Evolutionary conservation across 1,140 invertebrate genomes (phyloP).

Genomic region (Camponotus floridanus): DNA sequence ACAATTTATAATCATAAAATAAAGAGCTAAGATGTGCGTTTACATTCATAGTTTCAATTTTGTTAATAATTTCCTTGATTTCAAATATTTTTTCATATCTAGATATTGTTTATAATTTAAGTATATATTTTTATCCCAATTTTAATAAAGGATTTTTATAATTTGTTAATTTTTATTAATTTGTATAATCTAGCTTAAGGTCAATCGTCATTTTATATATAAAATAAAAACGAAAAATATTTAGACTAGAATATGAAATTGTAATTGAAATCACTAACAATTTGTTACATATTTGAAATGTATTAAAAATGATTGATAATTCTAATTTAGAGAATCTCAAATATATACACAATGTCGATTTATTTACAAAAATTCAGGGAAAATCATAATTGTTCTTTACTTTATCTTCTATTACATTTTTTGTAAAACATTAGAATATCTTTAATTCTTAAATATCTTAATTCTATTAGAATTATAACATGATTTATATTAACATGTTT

Average conservation of each 20-base stretch:
- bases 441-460: too few species aligned
- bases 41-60: constrained; percentile 61
- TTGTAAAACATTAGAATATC: background rate
- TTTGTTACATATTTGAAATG: background rate
- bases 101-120: background rate
- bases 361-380: constrained; percentile 5
- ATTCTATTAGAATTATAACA: too few species aligned
- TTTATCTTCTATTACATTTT: background rate
- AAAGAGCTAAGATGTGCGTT: constrained; percentile 47
- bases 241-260: background rate
- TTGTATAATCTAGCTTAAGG: constrained; percentile 13
- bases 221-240: constrained; percentile 27
- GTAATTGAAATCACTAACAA: too few species aligned
- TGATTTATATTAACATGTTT: constrained; percentile 6
- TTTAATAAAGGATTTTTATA: background rate
- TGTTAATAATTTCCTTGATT: too few species aligned
- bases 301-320: constrained; percentile 15
- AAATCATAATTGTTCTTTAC: background rate
- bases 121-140: constrained; percentile 57
- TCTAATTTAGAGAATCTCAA: background rate
- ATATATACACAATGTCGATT: constrained; percentile 22
- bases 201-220: background rate
- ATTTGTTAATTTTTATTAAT: too few species aligned
- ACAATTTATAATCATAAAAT: constrained; percentile 90
- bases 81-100: too few species aligned